Base-by-base conservation (phyloP, 2,113 vertebrate species). In the Leucopsar rothschildi region DNA sequence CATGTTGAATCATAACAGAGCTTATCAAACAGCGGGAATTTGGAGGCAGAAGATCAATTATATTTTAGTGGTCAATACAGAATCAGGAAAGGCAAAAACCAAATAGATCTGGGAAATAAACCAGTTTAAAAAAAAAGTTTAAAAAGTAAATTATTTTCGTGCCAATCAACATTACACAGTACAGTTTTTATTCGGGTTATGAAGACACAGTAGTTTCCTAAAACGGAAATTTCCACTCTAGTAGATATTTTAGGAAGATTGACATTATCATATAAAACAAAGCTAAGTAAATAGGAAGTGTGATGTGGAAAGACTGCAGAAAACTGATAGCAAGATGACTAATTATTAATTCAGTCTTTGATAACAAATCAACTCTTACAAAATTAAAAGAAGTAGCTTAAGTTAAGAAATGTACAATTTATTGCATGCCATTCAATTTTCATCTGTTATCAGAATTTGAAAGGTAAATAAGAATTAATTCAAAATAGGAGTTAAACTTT, bases 1-100 rank as follows among this genome's bases (percentile, higher is more conserved):
- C 97, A 85, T 55, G 53, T 70, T 60, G 65, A 97, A 97, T 97
- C 9, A 22, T 96, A 97, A 93, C 88, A 96, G 78, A 98, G 94
- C 94, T 97, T 96, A 88, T 98, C 97, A 98, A 98, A 97, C 97
- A 97, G 97, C 95, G 93, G 96, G 97, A 96, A 97, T 96, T 96
- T 93, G 92, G 88, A 97, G 81, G 68, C 22, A 90, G 49, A 97
- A 97, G 87, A 97, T 98, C 97, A 97, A 92, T 98, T 97, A 95
- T 89, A 55, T 93, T 94, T 96, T 92, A 95, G 81, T 90, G 93
- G 87, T 94, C 93, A 95, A 92, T 94, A 93, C 82, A 92, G 72
- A 97, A 96, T 76, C 65, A 93, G 11, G 82, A 96, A 87, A 92
- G 47, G 37, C 40, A 95, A 50, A 60, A 88, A 4, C 16, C 37